Percentiles rank a stretch among this genome's conserved stretches.
These are phyloP conservation scores for Boleophthalmus pectinirostris DNA, from an alignment of 2,113 vertebrate species.

Conservation along the genomic window DNA sequence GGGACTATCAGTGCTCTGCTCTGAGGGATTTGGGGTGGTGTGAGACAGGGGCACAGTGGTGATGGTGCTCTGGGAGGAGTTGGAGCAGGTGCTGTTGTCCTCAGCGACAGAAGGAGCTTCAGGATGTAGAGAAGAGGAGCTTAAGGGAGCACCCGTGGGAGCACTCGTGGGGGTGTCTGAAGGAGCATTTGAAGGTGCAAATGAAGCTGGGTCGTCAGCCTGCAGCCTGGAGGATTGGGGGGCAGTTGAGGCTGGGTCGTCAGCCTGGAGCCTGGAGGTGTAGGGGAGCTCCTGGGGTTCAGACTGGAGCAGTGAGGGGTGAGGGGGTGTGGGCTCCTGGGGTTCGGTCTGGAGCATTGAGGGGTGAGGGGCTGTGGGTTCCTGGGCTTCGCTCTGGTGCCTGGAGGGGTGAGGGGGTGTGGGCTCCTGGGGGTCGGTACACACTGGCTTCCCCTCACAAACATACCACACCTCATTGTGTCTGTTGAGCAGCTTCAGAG, in stretches of 20 bases:
- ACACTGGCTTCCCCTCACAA: slow-evolving; percentile 65
- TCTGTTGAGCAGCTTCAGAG: slow-evolving; percentile 76
- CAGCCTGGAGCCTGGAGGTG: not conserved
- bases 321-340: slow-evolving; percentile 50
- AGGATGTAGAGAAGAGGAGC: slow-evolving; percentile 25
- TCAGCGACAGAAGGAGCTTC: slow-evolving; percentile 17
- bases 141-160: not conserved
- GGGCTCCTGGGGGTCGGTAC: slow-evolving; percentile 55
- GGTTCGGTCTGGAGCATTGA: slow-evolving; percentile 29
- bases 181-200: not conserved
- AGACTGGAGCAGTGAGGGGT: slow-evolving; percentile 27
- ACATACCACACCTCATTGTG: slow-evolving; percentile 83
- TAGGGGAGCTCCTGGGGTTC: not conserved
- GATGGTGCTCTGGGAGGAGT: not conserved
- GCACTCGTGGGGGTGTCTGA: not conserved
- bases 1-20: not conserved
- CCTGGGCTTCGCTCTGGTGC: not conserved
- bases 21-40: not conserved
- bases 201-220: not conserved
- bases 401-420: slow-evolving; percentile 51
- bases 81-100: not conserved
- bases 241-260: slow-evolving; percentile 29
- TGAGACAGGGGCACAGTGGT: not conserved
- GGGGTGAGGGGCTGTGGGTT: not conserved
- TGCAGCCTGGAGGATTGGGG: too few relatives aligned